Evolutionary conservation across 1,140 invertebrate genomes (phyloP), one percentile per base, ranked within the genome.

Genomic region (Cyclina sinensis): DNA sequence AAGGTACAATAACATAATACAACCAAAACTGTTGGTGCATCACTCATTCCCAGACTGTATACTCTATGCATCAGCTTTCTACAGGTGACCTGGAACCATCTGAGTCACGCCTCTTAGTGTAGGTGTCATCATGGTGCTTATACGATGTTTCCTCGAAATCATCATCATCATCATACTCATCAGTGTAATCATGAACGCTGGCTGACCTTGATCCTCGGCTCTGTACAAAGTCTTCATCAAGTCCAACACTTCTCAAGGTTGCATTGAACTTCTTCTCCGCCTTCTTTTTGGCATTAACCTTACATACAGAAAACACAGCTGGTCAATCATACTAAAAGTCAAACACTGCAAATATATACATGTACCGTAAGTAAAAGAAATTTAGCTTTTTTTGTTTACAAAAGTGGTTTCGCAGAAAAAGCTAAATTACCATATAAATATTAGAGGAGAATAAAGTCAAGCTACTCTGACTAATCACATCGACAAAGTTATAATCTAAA

Each of bases 211-310:
- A 89, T 32, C 92, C 90, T 37, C 86, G 83, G 24, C 79, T 88
- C n/a, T 86, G 39, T 24, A 94, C 43, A 68, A 92, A 91, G 0
- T 92, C 90, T 87, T 94, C 94, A 74, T 92, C 89, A 12, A 94
- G 48, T 9, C 94, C 94, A 65, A 90, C 92, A 81, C 84, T 91
- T 46, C 81, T 89, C 27, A 94, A 79, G n/a, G 93, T 93, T 9
- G 89, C 88, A 21, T 85, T 83, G 83, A 94, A 94, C 62, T 92
- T 93, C 84, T 92, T 94, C 83, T 94, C 93, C 24, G 93, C 94
- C 73, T 74, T 83, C 73, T 91, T 92, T 70, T 90, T 93, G 0
- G 94, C 94, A 86, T 92, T 94, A 73, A 81, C 74, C 94, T 94
- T 87, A 27, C 89, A 85, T n/a, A n/a, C n/a, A n/a, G n/a, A n/a